Base-by-base conservation (phyloP, 2,888 invertebrate genomes). In the Cephus sareptanus region DNA sequence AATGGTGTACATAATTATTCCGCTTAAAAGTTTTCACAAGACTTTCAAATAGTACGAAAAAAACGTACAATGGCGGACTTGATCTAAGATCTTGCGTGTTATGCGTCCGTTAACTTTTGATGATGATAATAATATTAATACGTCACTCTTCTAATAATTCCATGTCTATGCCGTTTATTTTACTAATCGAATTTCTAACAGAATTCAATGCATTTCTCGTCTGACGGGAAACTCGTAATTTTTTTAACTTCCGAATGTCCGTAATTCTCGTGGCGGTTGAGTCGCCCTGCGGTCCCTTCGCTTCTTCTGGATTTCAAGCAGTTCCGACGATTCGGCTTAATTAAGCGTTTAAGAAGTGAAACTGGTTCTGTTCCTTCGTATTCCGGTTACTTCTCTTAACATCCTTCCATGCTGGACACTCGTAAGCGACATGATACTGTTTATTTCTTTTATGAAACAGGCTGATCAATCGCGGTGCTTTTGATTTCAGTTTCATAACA, bases 331-430 rank as follows among this genome's bases (percentile, higher is more conserved):
- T 56, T 56, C 87, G 87, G 87, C 89, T 91, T 91, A 91, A 91
- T 91, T 91, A 91, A 91, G 91, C 91, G 89, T 91, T 91, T 91
- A 91, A 90, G 85, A 90, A 89, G 90, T 89, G 86, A 89, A 91
- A 90, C 91, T 91, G 91, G 91, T 91, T 91, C 87, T 82, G 85
- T 86, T 85, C 83, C 80, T 79, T 69, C 76, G 75, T 74, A 75
- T 80, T 56, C 82, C 81, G 77, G 76, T 79, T 77, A 76, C 82
- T 75, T 79, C 76, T 34, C 73, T 78, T 78, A 56, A 75, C 75
- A 68, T 78, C 82, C 82, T 82, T 80, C 74, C 56, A 56, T 23
- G 56, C 56, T 56, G 56, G 56, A 56, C 56, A 56, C 56, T 56
- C 56, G 56, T 56, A 56, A 56, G 56, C 56, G 23, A 56, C 56